Percentiles rank a stretch among this genome's conserved stretches.
Conservation (phyloP, 2,888 invertebrate genomes). For the Pseudolycoriella hygida region DNA sequence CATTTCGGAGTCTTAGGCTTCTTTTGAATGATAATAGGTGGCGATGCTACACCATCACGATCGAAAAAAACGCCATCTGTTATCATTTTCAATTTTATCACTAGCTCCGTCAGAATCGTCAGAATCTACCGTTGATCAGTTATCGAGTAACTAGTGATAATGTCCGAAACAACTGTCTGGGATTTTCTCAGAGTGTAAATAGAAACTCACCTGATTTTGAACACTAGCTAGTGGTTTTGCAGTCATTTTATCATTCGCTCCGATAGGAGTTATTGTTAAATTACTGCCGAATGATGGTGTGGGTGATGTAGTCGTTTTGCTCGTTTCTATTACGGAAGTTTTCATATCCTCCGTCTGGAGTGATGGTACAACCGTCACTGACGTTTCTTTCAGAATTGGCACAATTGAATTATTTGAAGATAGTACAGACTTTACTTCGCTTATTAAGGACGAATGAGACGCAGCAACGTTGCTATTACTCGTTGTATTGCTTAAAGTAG, state of each 20-base stretch:
- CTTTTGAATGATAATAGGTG: too few relatives aligned
- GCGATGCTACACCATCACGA: too few relatives aligned
- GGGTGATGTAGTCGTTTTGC: background rate
- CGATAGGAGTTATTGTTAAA: slow-evolving; percentile 7
- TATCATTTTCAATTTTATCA: too few relatives aligned
- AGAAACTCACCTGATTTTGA: slow-evolving; percentile 7
- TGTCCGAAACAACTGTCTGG: too few relatives aligned
- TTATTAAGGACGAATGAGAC: background rate
- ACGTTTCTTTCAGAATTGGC: background rate
- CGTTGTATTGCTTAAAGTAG: background rate
- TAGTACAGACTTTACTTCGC: background rate
- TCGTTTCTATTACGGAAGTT: background rate
- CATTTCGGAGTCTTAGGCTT: too few relatives aligned
- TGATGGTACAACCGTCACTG: background rate
- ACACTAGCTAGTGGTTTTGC: slow-evolving; percentile 6
- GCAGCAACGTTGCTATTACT: background rate
- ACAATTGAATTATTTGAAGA: background rate
- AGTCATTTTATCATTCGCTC: slow-evolving; percentile 1
- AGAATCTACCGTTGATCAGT: too few relatives aligned
- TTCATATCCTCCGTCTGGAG: background rate
- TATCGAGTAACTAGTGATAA: too few relatives aligned
- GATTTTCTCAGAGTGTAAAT: too few relatives aligned
- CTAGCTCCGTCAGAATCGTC: too few relatives aligned
- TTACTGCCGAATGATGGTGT: slow-evolving; percentile 1
- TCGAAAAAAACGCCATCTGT: too few relatives aligned